Evolutionary conservation across 2,888 invertebrate species (phyloP).

Genomic region (Drosophila anceps): DNA sequence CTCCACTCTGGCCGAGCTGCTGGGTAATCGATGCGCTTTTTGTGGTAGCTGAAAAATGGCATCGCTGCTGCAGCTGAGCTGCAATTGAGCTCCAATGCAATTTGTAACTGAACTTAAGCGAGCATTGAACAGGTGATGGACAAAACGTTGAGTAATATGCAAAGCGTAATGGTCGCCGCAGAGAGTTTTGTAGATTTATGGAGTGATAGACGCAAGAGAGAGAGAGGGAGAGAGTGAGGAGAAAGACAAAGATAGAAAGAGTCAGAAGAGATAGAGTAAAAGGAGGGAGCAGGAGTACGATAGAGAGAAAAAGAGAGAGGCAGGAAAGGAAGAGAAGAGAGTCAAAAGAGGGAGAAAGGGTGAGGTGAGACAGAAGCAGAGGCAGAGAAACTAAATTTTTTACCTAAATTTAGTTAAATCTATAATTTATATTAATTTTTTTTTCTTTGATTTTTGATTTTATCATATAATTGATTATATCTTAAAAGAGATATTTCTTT

Average conservation of each 20-base stretch:
- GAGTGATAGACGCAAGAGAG: background rate
- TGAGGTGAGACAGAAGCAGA: no score
- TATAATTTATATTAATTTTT: no score
- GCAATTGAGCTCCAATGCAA: constrained; percentile 22
- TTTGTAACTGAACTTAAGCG: constrained; percentile 22
- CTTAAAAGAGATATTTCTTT: no score
- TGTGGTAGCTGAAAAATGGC: constrained; percentile 31
- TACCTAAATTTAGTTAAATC: no score
- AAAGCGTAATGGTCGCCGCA: background rate
- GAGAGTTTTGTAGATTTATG: background rate
- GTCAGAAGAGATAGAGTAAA: background rate
- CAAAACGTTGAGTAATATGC: constrained; percentile 11
- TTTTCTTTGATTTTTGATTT: no score
- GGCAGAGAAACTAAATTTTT: no score
- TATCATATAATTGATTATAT: no score
- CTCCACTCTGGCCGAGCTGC: background rate
- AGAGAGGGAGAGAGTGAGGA: background rate
- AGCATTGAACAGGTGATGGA: constrained; percentile 27
- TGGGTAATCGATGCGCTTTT: constrained; percentile 56
- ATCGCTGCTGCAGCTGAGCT: constrained; percentile 18
- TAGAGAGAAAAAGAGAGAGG: no score
- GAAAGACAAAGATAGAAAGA: background rate
- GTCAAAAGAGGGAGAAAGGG: no score
- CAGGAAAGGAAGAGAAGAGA: no score
- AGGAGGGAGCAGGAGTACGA: no score